Evolutionary conservation across 2,113 vertebrate genomes (phyloP), one percentile per base, ranked within the genome.

Genomic region (Salvelinus namaycush): DNA sequence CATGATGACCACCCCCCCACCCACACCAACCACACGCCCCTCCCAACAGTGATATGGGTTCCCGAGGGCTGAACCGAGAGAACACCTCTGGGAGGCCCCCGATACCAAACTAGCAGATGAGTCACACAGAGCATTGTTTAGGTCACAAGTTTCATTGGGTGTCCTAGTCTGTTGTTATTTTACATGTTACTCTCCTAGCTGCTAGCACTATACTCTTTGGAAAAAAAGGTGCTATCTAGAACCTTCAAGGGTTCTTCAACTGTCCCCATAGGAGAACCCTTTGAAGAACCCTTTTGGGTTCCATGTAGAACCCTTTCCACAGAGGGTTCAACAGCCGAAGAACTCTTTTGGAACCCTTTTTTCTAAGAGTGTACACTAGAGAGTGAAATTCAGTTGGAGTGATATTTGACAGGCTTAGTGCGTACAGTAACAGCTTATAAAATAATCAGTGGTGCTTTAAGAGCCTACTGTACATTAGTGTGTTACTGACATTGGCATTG

Each of bases 31-130:
- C 60, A 16, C 60, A 9, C 2, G 18, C 60, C 60, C 11, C 22
- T 22, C 60, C 22, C 20, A 64, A 22, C 60, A 64, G 60, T 24
- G 22, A 64, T 6, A 64, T 64, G 22, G n/a, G n/a, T 64, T 64
- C 60, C 9, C 22, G 22, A 64, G 20, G 60, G 60, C 60, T 64
- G 20, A n/a, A n/a, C 60, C 60, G 20, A 22, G n/a, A 64, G 60
- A 64, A 64, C 39, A 22, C 60, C 60, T 26, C n/a, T 64, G 60
- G 60, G 60, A 64, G 60, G 60, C 60, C 60, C 60, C 60, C n/a
- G 60, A 64, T 64, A 64, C 60, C 60, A 20, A 68, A 31, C 20
- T 13, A 31, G 29, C 26, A 6, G 27, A 64, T 68, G 66, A 68
- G 4, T 68, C 27, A 68, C 18, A 2, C 66, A 20, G 27, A 13